phyloP scores from a whole-genome alignment of 2,888 invertebrate genomes.

The Conops quadrifasciatus region DNA sequence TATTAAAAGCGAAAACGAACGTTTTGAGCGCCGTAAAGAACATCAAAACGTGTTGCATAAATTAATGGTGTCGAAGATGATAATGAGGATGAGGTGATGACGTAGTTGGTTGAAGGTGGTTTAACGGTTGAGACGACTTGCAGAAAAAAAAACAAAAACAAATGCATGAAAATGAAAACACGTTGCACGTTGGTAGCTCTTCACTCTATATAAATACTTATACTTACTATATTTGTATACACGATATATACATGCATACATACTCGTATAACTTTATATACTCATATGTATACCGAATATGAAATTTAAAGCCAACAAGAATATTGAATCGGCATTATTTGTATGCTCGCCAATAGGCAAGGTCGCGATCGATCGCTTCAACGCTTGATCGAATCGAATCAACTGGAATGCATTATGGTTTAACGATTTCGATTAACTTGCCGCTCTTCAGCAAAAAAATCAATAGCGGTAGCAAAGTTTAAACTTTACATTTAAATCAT shows the following conservation, averaged over 20 bases:
- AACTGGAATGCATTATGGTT: not conserved
- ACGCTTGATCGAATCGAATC: no score
- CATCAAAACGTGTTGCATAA: not conserved
- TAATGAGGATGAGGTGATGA: no score
- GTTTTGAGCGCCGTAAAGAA: not conserved
- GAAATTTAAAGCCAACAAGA: not conserved
- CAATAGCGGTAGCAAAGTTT: not conserved
- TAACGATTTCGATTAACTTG: not conserved
- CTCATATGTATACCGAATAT: not conserved
- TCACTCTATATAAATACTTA: no score
- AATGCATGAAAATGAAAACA: not conserved
- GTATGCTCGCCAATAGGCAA: conserved; percentile 26
- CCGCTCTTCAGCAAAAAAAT: not conserved
- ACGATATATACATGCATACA: not conserved
- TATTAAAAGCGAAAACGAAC: conserved; percentile 13
- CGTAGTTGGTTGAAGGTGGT: no score
- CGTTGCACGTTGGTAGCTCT: no score
- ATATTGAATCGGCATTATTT: not conserved
- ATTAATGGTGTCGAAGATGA: conserved; percentile 4
- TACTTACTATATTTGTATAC: not conserved
- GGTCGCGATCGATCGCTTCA: conserved; percentile 4
- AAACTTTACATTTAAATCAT: not conserved
- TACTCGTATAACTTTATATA: not conserved
- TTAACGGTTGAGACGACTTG: not conserved
- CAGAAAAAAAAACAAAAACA: conserved; percentile 1